A percentile compares a stretch with the other conserved stretches of the same genome.
These are phyloP conservation scores for Polyommatus iphigenia DNA, from an alignment of 2,888 invertebrate genomes.

Conservation along the genomic window DNA sequence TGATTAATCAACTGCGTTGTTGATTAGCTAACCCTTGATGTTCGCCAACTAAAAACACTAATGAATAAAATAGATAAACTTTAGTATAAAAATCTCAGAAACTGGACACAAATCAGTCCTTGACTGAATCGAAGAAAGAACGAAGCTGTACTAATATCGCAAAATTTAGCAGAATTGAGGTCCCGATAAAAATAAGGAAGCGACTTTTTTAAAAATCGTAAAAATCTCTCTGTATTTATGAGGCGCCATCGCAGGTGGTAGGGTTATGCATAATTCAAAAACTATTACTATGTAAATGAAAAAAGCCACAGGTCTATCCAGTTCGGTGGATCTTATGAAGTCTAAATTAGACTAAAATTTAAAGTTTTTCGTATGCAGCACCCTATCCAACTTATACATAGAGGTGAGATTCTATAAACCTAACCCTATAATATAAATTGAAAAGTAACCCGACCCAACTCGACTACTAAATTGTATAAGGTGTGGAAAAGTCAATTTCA, in stretches of 20 bases:
- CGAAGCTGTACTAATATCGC: no score
- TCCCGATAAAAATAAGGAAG: background rate
- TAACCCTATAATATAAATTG: background rate
- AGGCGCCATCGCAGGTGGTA: background rate
- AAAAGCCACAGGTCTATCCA: constrained; percentile 16
- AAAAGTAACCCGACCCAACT: background rate
- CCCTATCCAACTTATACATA: background rate
- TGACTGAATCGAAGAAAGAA: no score
- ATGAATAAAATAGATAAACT: no score
- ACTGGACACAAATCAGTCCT: no score
- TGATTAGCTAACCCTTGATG: no score
- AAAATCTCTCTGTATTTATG: constrained; percentile 18
- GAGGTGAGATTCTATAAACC: background rate
- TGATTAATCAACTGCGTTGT: no score
- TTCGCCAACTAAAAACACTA: no score
- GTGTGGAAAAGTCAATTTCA: no score
- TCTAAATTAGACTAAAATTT: background rate
- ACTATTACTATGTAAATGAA: constrained; percentile 60
- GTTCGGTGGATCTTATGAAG: background rate
- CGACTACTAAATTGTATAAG: background rate
- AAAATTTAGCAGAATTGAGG: background rate
- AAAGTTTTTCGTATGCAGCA: background rate
- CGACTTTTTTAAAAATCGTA: background rate
- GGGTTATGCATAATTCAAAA: constrained; percentile 57
- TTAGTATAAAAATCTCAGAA: no score